Evolutionary conservation across 2,888 invertebrate genomes (phyloP).

Genomic region (Meloe dianella): DNA sequence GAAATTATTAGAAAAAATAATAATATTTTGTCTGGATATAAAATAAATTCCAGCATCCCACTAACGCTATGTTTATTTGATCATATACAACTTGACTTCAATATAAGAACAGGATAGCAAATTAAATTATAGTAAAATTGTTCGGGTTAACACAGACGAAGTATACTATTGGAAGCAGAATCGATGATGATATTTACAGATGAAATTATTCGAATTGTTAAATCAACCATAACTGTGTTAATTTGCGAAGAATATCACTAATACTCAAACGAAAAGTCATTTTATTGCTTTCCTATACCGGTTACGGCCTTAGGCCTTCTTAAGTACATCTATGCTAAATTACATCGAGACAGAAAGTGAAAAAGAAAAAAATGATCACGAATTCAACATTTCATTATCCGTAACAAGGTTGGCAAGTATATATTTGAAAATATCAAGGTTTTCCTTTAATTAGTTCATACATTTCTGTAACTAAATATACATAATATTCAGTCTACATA

Average conservation of each 20-base stretch:
- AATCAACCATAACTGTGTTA: background rate
- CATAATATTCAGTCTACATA: background rate
- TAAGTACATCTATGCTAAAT: too few species aligned
- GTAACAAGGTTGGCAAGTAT: slow-evolving; percentile 15
- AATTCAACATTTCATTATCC: slow-evolving; percentile 21
- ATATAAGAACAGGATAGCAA: too few species aligned
- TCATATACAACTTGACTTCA: too few species aligned
- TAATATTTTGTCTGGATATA: background rate
- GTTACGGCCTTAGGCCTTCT: too few species aligned
- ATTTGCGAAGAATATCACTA: too few species aligned
- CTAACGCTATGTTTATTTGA: too few species aligned
- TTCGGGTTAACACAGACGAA: background rate
- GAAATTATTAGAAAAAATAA: background rate
- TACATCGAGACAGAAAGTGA: too few species aligned
- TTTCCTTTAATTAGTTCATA: slow-evolving; percentile 17
- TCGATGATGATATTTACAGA: too few species aligned
- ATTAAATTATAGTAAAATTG: too few species aligned
- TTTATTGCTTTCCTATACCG: too few species aligned
- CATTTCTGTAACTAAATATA: slow-evolving; percentile 10
- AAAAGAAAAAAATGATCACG: slow-evolving; percentile 11
- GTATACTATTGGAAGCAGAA: too few species aligned
- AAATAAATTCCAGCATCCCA: background rate
- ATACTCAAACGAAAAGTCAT: too few species aligned
- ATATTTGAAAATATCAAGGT: slow-evolving; percentile 19
- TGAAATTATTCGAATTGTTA: background rate